Conservation (phyloP, 2,113 vertebrate species). For the Anhinga rufa region DNA sequence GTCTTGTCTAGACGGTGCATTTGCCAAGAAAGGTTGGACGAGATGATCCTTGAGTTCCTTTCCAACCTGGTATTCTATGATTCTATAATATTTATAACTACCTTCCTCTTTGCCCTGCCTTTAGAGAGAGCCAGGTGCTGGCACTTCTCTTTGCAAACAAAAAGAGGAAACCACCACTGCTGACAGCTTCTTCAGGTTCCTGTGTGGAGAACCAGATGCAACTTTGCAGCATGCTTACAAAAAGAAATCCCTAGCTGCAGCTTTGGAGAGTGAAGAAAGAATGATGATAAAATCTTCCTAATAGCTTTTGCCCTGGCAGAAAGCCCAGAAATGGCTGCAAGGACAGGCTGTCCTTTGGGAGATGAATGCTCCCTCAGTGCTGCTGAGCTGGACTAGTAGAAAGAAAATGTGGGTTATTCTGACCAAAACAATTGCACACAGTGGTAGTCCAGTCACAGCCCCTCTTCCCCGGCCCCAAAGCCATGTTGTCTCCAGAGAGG, state of each 20-base stretch:
- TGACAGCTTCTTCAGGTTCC: background rate
- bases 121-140: background rate
- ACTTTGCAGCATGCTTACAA: background rate
- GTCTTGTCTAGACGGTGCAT: too few relatives aligned
- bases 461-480: background rate
- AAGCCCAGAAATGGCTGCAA: conserved; percentile 39
- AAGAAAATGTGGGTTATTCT: background rate
- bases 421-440: background rate
- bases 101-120: background rate
- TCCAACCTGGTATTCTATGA: too few relatives aligned
- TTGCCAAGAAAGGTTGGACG: too few relatives aligned
- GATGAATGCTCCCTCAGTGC: background rate
- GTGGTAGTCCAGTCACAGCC: background rate
- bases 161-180: background rate
- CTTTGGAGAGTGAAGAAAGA: background rate
- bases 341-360: conserved; percentile 25
- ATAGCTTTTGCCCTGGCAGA: conserved; percentile 26
- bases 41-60: too few relatives aligned
- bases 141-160: background rate
- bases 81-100: background rate
- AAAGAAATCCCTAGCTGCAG: conserved; percentile 17
- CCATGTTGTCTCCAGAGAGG: background rate
- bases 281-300: background rate
- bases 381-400: background rate
- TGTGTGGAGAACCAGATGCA: background rate